Evolutionary conservation across 2,797 vertebrate genomes (phyloP).

Genomic region (Eulemur rubriventer): DNA sequence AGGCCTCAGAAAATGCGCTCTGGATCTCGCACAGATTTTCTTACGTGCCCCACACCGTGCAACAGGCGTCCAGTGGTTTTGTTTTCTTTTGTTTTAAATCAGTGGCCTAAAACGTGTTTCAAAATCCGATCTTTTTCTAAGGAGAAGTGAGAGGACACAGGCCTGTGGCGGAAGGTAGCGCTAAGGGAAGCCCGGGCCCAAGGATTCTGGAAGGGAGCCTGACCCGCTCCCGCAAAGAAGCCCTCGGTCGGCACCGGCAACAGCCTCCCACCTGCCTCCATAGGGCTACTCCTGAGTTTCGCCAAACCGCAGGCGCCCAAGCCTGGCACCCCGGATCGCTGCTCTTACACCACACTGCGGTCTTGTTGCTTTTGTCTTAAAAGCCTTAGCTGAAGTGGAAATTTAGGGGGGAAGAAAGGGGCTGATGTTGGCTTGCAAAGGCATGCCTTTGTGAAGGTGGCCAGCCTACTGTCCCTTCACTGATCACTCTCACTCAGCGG

Average conservation of each 20-base stretch:
- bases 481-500: not conserved
- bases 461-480: not conserved
- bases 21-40: not conserved
- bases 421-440: not conserved
- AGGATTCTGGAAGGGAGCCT: fast-evolving
- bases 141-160: not conserved
- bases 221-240: not conserved
- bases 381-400: not conserved
- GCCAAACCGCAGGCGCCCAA: not conserved
- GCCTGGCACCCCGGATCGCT: not conserved
- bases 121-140: constrained; percentile 1
- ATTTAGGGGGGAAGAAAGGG: not conserved
- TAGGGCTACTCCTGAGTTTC: not conserved
- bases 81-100: constrained; percentile 31
- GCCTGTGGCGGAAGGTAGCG: not conserved
- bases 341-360: not conserved
- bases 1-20: not conserved
- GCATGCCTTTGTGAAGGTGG: not conserved
- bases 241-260: fast-evolving
- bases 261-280: not conserved
- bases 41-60: not conserved
- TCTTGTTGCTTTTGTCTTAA: not conserved
- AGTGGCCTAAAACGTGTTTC: not conserved
- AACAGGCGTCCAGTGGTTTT: not conserved
- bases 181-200: not conserved